Base-by-base conservation (phyloP, 2,113 vertebrate genomes). In the Halichoeres trimaculatus region DNA sequence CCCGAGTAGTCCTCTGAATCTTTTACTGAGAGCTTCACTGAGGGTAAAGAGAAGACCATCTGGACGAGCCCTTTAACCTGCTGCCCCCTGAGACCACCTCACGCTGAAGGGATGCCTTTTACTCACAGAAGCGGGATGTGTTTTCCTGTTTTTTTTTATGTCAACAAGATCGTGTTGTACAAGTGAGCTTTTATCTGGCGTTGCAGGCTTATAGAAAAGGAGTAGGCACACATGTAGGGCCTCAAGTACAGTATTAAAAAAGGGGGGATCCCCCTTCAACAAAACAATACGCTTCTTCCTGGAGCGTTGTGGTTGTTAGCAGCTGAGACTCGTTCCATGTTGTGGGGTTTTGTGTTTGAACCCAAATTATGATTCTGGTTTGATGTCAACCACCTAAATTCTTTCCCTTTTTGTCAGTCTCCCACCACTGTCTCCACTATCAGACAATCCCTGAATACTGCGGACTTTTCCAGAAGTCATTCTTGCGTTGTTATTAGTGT, bases 341-440 rank as follows among this genome's bases (percentile, higher is more conserved):
- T 85, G 83, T 67, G 77, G 71, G 74, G 52, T 81, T 84, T 81
- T 87, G 62, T 83, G 65, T 88, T 75, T 76, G 59, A 85, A 56
- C 47, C 59, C 82, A 82, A 84, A 80, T 85, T 78, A 84, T 86
- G 51, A 86, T 85, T 60, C 70, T 53, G 78, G 81, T 79, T 88
- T 77, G 56, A 72, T 65, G 70, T 82, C 71, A 67, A 86, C 76
- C 81, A 81, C 51, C 60, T 75, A 84, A 81, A 78, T 81, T 88
- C 57, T 76, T 85, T 80, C 70, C 63, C 12, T 68, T 85, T 81
- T 80, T 76, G 51, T 75, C 73, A 57, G 73, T 76, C 70, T 76
- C 80, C 80, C 59, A 80, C 83, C 81, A 74, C 83, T 84, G 87
- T 87, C 86, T 85, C 86, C 80, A 81, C 65, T 59, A 84, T 82